phyloP scores from a whole-genome alignment of 2,113 vertebrate genomes.

The Thamnaconus septentrionalis region DNA sequence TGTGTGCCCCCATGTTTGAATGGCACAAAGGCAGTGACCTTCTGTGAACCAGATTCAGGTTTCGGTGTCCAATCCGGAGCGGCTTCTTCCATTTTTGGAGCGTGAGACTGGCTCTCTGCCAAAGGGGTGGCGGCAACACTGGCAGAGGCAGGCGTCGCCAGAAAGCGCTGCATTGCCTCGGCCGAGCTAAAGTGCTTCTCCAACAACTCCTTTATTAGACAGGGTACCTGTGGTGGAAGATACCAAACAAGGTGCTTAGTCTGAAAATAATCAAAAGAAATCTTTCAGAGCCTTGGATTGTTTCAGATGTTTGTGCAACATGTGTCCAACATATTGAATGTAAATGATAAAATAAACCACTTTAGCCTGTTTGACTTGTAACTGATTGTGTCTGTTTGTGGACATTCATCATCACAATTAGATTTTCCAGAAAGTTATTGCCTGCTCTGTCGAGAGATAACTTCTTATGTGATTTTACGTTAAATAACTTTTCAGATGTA shows the following conservation, averaged over 20 bases:
- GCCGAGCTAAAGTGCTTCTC: conserved; percentile 63
- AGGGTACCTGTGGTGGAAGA: conserved; percentile 58
- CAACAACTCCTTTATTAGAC: conserved; percentile 69
- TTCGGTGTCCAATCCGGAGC: conserved; percentile 51
- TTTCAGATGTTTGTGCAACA: too few species aligned
- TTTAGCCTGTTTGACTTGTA: too few species aligned
- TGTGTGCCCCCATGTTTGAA: conserved; percentile 48
- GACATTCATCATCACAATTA: too few species aligned
- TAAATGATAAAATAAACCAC: too few species aligned
- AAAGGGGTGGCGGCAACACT: conserved; percentile 10
- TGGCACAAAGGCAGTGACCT: conserved; percentile 66
- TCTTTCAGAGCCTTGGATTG: too few species aligned
- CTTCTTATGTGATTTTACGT: too few species aligned
- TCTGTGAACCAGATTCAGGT: conserved; percentile 44
- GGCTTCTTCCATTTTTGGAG: conserved; percentile 36
- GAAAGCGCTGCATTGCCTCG: conserved; percentile 46
- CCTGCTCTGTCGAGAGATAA: too few species aligned
- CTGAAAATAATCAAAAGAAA: not conserved
- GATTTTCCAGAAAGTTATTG: too few species aligned
- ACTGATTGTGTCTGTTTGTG: too few species aligned
- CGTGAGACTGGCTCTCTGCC: conserved; percentile 24
- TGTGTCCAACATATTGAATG: too few species aligned
- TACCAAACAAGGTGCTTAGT: conserved; percentile 6
- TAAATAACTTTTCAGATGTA: too few species aligned
- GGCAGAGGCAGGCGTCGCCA: conserved; percentile 16